These are phyloP conservation scores for Galaxias olidus DNA, from an alignment of 2,797 vertebrate species.

Conservation along the genomic window DNA sequence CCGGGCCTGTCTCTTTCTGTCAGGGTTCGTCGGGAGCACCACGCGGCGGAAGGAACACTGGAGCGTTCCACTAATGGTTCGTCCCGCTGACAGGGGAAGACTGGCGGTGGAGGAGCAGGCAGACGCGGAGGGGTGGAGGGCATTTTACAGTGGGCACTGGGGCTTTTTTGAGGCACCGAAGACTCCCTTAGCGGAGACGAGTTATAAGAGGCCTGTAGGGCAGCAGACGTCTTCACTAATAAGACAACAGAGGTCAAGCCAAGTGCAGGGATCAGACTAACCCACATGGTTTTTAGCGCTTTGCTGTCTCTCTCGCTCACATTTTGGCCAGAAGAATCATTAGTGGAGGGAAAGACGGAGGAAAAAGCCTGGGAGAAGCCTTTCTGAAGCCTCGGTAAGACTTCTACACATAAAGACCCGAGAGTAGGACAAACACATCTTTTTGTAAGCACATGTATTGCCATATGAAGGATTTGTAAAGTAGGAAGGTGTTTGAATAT, in stretches of 20 bases:
- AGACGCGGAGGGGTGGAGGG: not conserved
- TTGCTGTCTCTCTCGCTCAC: too few relatives aligned
- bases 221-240: conserved; percentile 16
- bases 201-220: conserved; percentile 7
- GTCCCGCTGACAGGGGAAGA: conserved; percentile 11
- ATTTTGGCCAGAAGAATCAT: too few relatives aligned
- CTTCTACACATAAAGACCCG: not conserved
- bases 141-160: not conserved
- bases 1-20: not conserved
- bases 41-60: conserved; percentile 13
- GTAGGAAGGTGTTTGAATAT: too few relatives aligned
- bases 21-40: conserved; percentile 6
- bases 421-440: too few relatives aligned
- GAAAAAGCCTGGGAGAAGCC: too few relatives aligned
- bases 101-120: not conserved
- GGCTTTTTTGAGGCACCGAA: not conserved
- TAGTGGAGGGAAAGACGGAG: too few relatives aligned
- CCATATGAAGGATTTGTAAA: too few relatives aligned
- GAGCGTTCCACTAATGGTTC: conserved; percentile 14
- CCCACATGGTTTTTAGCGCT: not conserved
- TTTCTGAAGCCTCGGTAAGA: not conserved
- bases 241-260: conserved; percentile 22
- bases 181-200: not conserved
- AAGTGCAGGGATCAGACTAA: not conserved
- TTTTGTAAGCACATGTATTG: too few relatives aligned